Conservation (phyloP, 2,113 vertebrate species). For the Pachypanchax playfairii region DNA sequence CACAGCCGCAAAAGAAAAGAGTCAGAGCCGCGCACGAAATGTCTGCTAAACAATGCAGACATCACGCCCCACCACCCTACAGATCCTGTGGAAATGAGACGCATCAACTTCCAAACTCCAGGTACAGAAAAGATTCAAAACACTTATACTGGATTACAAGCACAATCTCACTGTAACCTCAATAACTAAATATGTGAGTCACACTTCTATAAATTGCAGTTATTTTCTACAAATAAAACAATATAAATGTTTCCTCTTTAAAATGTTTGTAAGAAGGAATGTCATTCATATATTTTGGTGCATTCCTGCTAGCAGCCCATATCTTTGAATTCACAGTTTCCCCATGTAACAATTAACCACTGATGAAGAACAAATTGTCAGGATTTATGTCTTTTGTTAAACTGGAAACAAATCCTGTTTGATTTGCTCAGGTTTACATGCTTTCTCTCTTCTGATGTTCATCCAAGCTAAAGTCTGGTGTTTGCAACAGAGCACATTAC, state of each 20-base stretch:
- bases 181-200: background rate
- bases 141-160: background rate
- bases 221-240: background rate
- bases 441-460: constrained; percentile 39
- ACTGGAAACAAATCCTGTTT: constrained; percentile 31
- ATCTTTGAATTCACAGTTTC: constrained; percentile 23
- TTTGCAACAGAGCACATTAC: constrained; percentile 51
- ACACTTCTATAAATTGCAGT: background rate
- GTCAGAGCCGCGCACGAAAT: constrained; percentile 93
- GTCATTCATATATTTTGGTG: background rate
- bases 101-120: constrained; percentile 98
- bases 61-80: constrained; percentile 94
- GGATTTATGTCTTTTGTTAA: constrained; percentile 4
- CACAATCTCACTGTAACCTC: background rate
- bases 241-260: background rate
- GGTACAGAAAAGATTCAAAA: constrained; percentile 74
- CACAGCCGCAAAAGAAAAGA: constrained; percentile 92
- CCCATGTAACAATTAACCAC: constrained; percentile 18
- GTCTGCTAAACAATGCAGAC: constrained; percentile 93
- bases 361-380: constrained; percentile 5
- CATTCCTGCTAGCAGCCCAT: constrained; percentile 31
- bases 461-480: constrained; percentile 45
- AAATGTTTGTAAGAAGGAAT: background rate
- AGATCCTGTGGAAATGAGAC: constrained; percentile 96
- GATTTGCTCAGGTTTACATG: constrained; percentile 16